A percentile compares a stretch with the other conserved stretches of the same genome.
Evolutionary conservation across 1,140 invertebrate genomes (phyloP).

Genomic region (Pinna nobilis): DNA sequence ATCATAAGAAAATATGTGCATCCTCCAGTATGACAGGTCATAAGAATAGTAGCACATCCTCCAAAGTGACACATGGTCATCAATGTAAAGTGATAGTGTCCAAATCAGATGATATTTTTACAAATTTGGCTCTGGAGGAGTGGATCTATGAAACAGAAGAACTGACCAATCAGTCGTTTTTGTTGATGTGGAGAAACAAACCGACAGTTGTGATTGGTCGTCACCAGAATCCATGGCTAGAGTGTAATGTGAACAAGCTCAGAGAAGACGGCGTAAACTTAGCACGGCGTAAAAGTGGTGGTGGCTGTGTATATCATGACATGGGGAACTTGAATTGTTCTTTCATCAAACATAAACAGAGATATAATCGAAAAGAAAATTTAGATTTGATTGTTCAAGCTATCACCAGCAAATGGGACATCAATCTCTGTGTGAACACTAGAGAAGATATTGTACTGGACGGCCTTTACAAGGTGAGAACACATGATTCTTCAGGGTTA

Average conservation of each 20-base stretch:
- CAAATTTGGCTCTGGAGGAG: constrained; percentile 94
- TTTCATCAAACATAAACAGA: constrained; percentile 87
- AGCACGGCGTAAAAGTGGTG: constrained; percentile 94
- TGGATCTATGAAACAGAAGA: constrained; percentile 93
- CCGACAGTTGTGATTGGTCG: constrained; percentile 96
- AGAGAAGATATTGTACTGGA: constrained; percentile 89
- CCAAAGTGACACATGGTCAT: constrained; percentile 13
- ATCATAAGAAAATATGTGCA: no score
- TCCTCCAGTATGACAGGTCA: neutral
- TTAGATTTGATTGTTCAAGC: constrained; percentile 88
- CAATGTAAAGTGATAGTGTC: constrained; percentile 79
- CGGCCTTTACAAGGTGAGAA: constrained; percentile 85
- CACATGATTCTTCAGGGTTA: neutral
- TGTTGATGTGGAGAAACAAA: constrained; percentile 93
- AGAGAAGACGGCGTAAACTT: constrained; percentile 81
- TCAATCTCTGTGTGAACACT: constrained; percentile 84
- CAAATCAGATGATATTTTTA: constrained; percentile 90
- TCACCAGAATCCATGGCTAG: constrained; percentile 97
- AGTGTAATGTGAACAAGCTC: constrained; percentile 82
- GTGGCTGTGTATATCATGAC: constrained; percentile 97
- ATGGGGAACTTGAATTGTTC: constrained; percentile 93
- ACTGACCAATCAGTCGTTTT: constrained; percentile 84
- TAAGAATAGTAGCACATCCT: neutral
- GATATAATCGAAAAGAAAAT: constrained; percentile 89
- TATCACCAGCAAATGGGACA: constrained; percentile 84